Percentiles rank a stretch among this genome's conserved stretches.
Conservation (phyloP, 2,113 vertebrate genomes). For the Apodemus sylvaticus region DNA sequence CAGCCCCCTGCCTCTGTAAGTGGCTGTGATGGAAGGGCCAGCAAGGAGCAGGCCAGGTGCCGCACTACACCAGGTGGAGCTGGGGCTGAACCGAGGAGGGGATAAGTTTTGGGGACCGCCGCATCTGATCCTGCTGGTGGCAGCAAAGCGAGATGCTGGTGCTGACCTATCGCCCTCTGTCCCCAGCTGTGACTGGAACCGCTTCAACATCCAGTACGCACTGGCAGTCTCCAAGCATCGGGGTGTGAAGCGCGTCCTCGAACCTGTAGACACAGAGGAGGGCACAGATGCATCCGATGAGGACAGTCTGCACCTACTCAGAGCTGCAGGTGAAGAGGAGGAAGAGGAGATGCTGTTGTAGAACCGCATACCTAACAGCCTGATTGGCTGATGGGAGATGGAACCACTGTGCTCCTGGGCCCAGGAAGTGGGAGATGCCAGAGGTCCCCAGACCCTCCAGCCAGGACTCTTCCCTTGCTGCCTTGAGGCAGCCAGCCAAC, state of each 20-base stretch:
- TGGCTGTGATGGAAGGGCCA: not conserved
- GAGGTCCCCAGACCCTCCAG: fast-evolving
- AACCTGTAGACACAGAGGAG: conserved; percentile 68
- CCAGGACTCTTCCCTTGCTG: fast-evolving
- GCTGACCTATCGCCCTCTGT: not conserved
- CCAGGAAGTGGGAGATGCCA: not conserved
- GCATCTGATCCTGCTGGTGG: not conserved
- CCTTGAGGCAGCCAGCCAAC: fast-evolving
- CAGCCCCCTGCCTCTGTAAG: not conserved
- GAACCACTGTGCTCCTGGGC: not conserved
- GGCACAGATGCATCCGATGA: not conserved
- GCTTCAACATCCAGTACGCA: conserved; percentile 92
- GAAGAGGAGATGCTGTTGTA: not conserved
- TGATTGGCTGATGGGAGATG: not conserved
- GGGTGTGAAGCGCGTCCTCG: conserved; percentile 88
- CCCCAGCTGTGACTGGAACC: conserved; percentile 95
- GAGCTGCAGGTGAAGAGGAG: not conserved
- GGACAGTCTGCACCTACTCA: not conserved
- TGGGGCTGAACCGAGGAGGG: not conserved
- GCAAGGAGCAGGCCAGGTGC: not conserved
- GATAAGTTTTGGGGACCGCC: too few relatives aligned
- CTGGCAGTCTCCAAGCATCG: conserved; percentile 91
- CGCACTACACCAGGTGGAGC: not conserved
- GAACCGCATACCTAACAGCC: not conserved
- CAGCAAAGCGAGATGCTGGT: fast-evolving